Conservation (phyloP, 2,113 vertebrate genomes). For the Emberiza fucata region DNA sequence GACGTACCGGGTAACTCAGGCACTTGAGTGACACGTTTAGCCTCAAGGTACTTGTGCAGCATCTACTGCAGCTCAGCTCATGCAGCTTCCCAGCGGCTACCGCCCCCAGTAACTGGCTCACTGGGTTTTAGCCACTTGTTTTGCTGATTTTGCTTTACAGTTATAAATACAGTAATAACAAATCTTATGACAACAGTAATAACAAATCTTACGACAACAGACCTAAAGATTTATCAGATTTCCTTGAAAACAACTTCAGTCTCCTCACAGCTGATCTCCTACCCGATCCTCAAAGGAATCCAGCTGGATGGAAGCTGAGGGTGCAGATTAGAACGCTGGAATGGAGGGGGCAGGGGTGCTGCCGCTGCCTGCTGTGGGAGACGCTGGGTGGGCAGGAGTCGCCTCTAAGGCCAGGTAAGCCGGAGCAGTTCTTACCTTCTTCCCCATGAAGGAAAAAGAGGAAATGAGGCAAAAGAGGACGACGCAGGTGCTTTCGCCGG, state of each 20-base stretch:
- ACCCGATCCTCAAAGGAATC: background rate
- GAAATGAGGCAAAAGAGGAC: background rate
- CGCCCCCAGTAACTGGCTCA: background rate
- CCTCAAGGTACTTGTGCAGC: background rate
- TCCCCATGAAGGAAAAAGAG: background rate
- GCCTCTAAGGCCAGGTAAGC: background rate
- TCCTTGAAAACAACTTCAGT: background rate
- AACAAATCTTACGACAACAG: background rate
- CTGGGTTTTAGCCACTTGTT: background rate
- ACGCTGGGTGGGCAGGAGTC: background rate
- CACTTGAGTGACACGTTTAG: background rate
- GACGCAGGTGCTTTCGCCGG: fast-evolving
- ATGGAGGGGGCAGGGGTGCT: background rate
- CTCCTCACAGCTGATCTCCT: background rate
- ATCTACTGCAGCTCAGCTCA: background rate
- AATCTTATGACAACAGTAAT: background rate
- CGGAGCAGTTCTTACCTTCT: background rate
- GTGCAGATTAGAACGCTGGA: background rate
- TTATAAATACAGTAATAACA: background rate
- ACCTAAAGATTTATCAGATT: background rate
- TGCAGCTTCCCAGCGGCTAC: background rate
- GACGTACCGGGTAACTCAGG: background rate
- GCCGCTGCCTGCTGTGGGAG: background rate
- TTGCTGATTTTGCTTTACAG: background rate
- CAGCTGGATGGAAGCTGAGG: background rate